Evolutionary conservation across 2,113 vertebrate genomes (phyloP), one percentile per base, ranked within the genome.

Genomic region (Empidonax alnorum): DNA sequence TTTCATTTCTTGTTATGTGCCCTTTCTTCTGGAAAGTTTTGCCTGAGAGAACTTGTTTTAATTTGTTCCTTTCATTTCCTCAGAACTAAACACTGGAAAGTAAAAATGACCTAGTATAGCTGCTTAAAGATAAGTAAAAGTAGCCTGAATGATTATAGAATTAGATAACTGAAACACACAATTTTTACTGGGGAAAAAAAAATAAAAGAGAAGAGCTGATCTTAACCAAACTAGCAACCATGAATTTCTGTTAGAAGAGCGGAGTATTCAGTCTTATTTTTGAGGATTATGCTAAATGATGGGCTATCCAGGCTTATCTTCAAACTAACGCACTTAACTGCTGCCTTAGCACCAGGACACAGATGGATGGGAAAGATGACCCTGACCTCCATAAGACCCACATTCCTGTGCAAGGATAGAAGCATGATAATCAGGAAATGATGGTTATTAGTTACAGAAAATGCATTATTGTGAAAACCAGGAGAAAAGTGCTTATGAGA

Each of bases 371-470:
- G 97, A 97, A 97, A 98, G 98, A 98, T 98, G 98, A 98, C 98
- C 98, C 98, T 97, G 98, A 98, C 98, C 98, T 98, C 97, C 95
- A 96, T 98, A 98, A 98, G 98, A 98, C 97, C 97, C 98, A 98
- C 98, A 99, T 99, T 99, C 99, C 99, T 98, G 94, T 97, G 98
- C 98, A 98, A 98, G 97, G 98, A 99, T 99, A 99, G 98, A 98
- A 99, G 99, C 99, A 98, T 99, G 99, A 98, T 99, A 99, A 99
- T 99, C 98, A 99, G 99, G 99, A 99, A 99, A 99, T 98, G 98
- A 99, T 98, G 99, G 98, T 97, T 99, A 98, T 99, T 99, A 99
- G 99, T 99, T 99, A 99, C 99, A 99, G 99, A 99, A 99, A 99
- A 99, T 99, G 99, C 99, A 99, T 99, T 99, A 99, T 98, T 98